A percentile compares a stretch with the other conserved stretches of the same genome.
Evolutionary conservation across 2,113 vertebrate genomes (phyloP).

Genomic region (Mormyrus lacerda): DNA sequence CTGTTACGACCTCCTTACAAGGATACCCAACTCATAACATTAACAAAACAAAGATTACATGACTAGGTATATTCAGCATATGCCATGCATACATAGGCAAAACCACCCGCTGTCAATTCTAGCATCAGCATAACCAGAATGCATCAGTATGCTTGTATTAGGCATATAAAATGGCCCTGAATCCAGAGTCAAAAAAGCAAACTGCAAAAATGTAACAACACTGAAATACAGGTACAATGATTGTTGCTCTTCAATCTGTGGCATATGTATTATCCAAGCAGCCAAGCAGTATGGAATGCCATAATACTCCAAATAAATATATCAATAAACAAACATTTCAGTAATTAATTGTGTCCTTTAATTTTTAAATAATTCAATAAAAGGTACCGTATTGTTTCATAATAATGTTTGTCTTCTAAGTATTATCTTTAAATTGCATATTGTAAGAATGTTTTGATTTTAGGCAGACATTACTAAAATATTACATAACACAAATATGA

Average conservation of each 20-base stretch:
- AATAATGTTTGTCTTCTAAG: background rate
- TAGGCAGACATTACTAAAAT: background rate
- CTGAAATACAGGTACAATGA: constrained; percentile 13
- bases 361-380: background rate
- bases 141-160: background rate
- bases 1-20: background rate
- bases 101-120: background rate
- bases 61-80: background rate
- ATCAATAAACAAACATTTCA: background rate
- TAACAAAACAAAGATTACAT: background rate
- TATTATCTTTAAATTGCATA: background rate
- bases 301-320: background rate
- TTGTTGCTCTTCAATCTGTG: background rate
- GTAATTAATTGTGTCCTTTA: background rate
- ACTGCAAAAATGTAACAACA: background rate
- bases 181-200: background rate
- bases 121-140: background rate
- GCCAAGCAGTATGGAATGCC: background rate
- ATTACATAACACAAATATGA: background rate
- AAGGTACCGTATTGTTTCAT: background rate
- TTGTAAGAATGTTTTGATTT: background rate
- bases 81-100: background rate
- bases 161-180: background rate
- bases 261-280: background rate
- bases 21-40: background rate